Evolutionary conservation across 2,113 vertebrate genomes (phyloP).

Genomic region (Amblyornis subalaris): DNA sequence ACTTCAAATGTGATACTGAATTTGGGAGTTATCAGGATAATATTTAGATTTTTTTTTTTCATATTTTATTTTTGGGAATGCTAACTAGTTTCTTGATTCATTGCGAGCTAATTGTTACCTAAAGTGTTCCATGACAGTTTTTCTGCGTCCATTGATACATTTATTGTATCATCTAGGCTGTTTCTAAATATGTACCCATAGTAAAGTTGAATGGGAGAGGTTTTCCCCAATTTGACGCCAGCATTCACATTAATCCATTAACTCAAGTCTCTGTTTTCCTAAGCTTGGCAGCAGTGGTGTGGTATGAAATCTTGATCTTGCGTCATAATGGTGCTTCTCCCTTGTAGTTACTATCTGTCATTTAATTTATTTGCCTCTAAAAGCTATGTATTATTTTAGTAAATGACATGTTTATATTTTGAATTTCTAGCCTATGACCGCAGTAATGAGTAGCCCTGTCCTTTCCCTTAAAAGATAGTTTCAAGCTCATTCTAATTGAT

Average conservation of each 20-base stretch:
- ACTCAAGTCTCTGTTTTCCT: neutral
- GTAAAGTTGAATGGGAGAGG: neutral
- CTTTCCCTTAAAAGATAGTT: neutral
- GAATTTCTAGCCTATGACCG: neutral
- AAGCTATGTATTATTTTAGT: neutral
- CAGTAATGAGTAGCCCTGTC: neutral
- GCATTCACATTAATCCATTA: neutral
- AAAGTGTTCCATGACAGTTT: neutral
- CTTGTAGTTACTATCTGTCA: neutral
- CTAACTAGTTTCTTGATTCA: neutral
- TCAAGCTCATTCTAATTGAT: slow-evolving; percentile 11
- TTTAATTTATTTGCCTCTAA: neutral
- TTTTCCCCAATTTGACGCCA: neutral
- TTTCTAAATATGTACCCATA: neutral
- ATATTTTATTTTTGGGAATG: neutral
- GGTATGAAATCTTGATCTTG: neutral
- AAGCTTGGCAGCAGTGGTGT: neutral
- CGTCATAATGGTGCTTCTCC: neutral
- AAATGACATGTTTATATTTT: neutral
- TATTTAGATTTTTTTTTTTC: neutral
- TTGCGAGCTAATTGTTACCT: neutral
- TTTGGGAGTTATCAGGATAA: neutral
- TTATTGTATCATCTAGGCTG: neutral
- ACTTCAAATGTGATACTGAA: neutral
- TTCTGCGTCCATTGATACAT: neutral